These are phyloP conservation scores for Iselma pallidipennis DNA, from an alignment of 2,888 invertebrate species.

Conservation along the genomic window DNA sequence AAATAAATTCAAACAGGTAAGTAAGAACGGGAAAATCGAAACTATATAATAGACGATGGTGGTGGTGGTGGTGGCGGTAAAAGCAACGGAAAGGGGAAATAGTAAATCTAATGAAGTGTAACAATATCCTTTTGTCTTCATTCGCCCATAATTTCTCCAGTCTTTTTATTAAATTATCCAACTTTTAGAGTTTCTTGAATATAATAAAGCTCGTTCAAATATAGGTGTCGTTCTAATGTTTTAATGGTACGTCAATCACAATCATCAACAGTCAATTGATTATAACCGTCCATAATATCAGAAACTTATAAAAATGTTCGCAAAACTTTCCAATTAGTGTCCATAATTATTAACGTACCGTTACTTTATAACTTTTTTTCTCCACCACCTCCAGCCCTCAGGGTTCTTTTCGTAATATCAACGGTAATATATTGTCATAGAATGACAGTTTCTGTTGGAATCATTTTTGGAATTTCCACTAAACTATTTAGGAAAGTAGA, in stretches of 20 bases:
- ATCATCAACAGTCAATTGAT: not conserved
- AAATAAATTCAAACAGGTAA: not conserved
- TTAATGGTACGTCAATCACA: not conserved
- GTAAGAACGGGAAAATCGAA: not conserved
- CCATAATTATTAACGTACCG: too few relatives aligned
- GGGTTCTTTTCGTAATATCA: too few relatives aligned
- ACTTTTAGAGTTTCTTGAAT: too few relatives aligned
- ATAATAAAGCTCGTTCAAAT: too few relatives aligned
- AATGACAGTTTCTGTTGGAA: not conserved
- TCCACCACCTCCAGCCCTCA: too few relatives aligned
- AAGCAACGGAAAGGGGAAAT: not conserved
- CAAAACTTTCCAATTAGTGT: too few relatives aligned
- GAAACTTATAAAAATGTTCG: not conserved
- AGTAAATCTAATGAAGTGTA: not conserved
- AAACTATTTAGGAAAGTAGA: not conserved
- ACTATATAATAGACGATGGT: not conserved
- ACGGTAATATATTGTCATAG: not conserved
- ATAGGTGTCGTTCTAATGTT: not conserved
- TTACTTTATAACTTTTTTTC: too few relatives aligned
- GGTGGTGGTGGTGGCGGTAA: too few relatives aligned
- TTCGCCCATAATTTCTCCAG: too few relatives aligned
- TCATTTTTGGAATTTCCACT: not conserved
- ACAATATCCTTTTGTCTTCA: not conserved
- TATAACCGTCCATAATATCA: not conserved
- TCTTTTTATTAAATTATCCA: too few relatives aligned